These are phyloP conservation scores for Polyommatus icarus DNA, from an alignment of 2,888 invertebrate genomes.

Conservation along the genomic window DNA sequence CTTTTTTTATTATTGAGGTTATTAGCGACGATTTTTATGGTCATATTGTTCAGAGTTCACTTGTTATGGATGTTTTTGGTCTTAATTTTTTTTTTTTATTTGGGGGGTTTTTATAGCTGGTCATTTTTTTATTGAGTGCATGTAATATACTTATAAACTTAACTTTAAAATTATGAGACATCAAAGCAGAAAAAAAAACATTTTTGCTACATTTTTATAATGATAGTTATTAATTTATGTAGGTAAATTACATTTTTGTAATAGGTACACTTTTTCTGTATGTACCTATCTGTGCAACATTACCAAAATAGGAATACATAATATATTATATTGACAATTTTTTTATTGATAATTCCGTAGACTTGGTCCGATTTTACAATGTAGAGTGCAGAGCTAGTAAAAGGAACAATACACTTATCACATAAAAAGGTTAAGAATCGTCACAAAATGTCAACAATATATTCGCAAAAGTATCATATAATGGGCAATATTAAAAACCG, in stretches of 20 bases:
- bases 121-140: too few species aligned
- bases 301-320: too few species aligned
- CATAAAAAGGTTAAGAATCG: background rate
- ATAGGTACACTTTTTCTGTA: background rate
- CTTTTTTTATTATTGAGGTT: constrained; percentile 34
- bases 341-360: background rate
- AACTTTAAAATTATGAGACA: too few species aligned
- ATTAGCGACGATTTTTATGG: background rate
- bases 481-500: constrained; percentile 11
- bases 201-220: too few species aligned
- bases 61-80: background rate
- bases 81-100: too few species aligned
- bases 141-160: background rate
- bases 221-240: too few species aligned
- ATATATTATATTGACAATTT: too few species aligned
- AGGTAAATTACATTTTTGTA: too few species aligned
- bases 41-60: background rate
- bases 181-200: too few species aligned
- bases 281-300: background rate
- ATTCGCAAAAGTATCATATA: background rate
- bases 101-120: too few species aligned
- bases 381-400: background rate
- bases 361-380: background rate
- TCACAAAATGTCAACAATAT: constrained; percentile 4
- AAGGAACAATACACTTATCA: background rate